Base-by-base conservation (phyloP, 2,888 invertebrate species). In the Chelonus formosanus region DNA sequence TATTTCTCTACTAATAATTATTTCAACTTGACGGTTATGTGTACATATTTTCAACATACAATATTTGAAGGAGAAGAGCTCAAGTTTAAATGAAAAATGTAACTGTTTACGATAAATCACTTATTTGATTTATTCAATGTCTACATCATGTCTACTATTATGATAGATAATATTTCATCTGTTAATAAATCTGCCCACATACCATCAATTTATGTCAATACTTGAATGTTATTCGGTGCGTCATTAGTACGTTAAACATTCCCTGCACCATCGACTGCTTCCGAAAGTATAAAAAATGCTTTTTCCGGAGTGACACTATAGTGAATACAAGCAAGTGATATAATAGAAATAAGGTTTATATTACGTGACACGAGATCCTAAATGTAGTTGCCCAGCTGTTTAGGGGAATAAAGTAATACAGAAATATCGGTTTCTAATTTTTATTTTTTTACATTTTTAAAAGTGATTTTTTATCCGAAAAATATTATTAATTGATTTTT, bases 201-300 rank as follows among this genome's bases (percentile, higher is more conserved):
- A 34, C 61, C 44, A 61, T 61, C 61, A 61, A 61, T 61, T 61
- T 53, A 61, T 53, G 61, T 61, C 61, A 61, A 59, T 43, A 53
- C 35, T 61, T 52, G 36, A n/a, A 20, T 20, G 20, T 20, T 7
- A 40, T 32, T 7, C 5, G 35, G 44, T 48, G 48, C 47, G 6
- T 20, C 40, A 6, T 40, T 40, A 40, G 40, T 1, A 40, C 40
- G 6, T 40, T 4, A 40, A 40, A 40, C 4, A 40, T 50, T 50
- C 5, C n/a, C 8, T 7, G 5, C 36, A 7, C 32, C 10, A 32
- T 31, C 5, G 8, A 52, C 32, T 31, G 52, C 8, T 52, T 8
- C 7, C 4, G 4, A 52, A 52, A 52, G 8, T 32, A 32, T 52
- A 32, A 52, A 5, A 52, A 52, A 32, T 52, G 34, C 32, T 52